Evolutionary conservation across 2,888 invertebrate species (phyloP).

Genomic region (Drosophila bunnanda): DNA sequence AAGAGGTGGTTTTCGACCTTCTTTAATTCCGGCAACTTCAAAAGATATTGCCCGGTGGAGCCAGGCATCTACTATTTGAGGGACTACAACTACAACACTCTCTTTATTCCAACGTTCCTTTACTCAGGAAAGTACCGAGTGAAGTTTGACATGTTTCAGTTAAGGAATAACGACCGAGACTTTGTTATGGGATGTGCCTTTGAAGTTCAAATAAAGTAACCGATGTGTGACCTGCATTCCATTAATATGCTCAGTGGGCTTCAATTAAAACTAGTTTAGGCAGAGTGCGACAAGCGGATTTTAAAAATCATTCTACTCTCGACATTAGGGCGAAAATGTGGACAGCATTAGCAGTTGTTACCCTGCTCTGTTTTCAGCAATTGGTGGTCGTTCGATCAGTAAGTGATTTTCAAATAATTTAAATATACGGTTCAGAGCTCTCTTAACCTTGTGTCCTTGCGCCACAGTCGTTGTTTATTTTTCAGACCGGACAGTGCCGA

Average conservation of each 20-base stretch:
- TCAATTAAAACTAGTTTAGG: slow-evolving; percentile 45
- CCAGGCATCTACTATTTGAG: slow-evolving; percentile 53
- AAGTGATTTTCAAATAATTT: slow-evolving; percentile 30
- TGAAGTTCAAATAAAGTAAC: slow-evolving; percentile 52
- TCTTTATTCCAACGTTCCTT: slow-evolving; percentile 56
- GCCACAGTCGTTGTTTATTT: slow-evolving; percentile 40
- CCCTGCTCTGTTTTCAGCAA: slow-evolving; percentile 8
- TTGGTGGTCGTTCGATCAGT: slow-evolving; percentile 31
- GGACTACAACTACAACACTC: slow-evolving; percentile 42
- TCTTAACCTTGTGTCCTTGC: background rate
- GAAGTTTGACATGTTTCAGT: slow-evolving; percentile 43
- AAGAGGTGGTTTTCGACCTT: slow-evolving; percentile 58
- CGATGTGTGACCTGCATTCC: background rate
- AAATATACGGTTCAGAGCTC: background rate
- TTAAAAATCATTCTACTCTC: slow-evolving; percentile 26
- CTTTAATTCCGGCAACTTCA: slow-evolving; percentile 60
- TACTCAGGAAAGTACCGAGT: slow-evolving; percentile 53
- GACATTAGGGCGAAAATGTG: slow-evolving; percentile 34
- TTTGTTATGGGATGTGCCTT: slow-evolving; percentile 42
- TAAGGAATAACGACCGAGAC: slow-evolving; percentile 13
- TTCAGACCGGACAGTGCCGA: slow-evolving; percentile 46
- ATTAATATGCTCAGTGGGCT: background rate
- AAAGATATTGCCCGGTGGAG: slow-evolving; percentile 56
- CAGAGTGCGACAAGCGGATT: background rate
- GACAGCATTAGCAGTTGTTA: slow-evolving; percentile 8